Evolutionary conservation across 2,797 vertebrate species (phyloP).

Genomic region (Phoebastria nigripes): DNA sequence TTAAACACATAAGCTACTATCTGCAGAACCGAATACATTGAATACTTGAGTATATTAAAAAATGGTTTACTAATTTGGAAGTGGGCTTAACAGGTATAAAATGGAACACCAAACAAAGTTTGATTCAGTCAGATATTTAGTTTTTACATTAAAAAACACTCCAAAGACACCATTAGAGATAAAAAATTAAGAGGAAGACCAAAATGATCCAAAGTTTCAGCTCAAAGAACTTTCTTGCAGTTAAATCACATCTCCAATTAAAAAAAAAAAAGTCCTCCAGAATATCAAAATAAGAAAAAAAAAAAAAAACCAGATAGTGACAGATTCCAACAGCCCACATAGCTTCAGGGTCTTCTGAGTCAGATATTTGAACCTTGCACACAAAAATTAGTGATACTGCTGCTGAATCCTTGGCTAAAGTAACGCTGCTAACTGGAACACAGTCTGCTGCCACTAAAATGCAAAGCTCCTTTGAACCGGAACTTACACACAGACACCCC

Average conservation of each 20-base stretch:
- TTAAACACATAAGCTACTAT: background rate
- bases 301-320: fast-evolving
- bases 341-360: background rate
- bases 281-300: background rate
- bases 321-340: background rate
- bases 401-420: background rate
- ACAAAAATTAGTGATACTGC: fast-evolving
- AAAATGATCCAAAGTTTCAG: background rate
- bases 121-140: background rate
- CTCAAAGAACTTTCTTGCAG: background rate
- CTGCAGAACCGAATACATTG: background rate
- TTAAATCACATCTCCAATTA: background rate
- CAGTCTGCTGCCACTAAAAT: background rate
- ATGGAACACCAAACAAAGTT: background rate
- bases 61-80: background rate
- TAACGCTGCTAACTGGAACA: fast-evolving
- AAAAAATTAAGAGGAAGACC: background rate
- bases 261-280: background rate
- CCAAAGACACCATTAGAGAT: background rate
- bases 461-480: background rate
- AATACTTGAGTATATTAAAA: background rate
- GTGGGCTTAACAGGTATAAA: background rate
- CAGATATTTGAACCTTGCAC: background rate
- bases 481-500: fast-evolving
- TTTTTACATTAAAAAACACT: background rate